Conservation (phyloP, 1,140 invertebrate genomes). For the Micrasema minimum region DNA sequence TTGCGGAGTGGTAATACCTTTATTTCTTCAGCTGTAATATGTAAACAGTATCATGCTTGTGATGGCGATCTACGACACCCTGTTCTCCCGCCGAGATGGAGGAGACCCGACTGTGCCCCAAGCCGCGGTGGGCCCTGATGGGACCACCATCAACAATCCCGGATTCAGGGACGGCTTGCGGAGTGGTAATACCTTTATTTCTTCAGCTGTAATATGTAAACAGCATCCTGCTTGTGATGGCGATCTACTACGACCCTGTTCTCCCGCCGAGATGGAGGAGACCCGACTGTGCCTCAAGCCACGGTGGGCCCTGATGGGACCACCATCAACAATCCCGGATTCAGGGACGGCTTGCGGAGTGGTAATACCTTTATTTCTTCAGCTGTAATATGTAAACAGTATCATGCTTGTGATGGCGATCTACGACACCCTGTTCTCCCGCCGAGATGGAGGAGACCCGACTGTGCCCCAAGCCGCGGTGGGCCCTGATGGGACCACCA, state of each 20-base stretch:
- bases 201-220: too few species aligned
- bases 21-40: too few species aligned
- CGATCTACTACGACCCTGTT: slow-evolving; percentile 81
- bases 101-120: slow-evolving; percentile 80
- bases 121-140: slow-evolving; percentile 68
- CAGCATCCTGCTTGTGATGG: slow-evolving; percentile 77
- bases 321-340: slow-evolving; percentile 87
- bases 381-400: too few species aligned
- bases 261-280: slow-evolving; percentile 75
- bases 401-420: slow-evolving; percentile 78
- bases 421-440: slow-evolving; percentile 80
- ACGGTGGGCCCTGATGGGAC: slow-evolving; percentile 70
- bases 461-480: slow-evolving; percentile 71
- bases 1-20: slow-evolving; percentile 70
- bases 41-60: slow-evolving; percentile 81
- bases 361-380: too few species aligned
- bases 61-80: slow-evolving; percentile 79
- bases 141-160: slow-evolving; percentile 84
- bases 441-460: slow-evolving; percentile 78
- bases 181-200: too few species aligned
- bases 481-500: slow-evolving; percentile 75
- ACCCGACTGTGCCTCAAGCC: slow-evolving; percentile 76
- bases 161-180: slow-evolving; percentile 80
- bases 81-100: slow-evolving; percentile 74
- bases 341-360: slow-evolving; percentile 74